Percentiles rank a stretch among this genome's conserved stretches.
These are phyloP conservation scores for Holothuria scabra DNA, from an alignment of 53 echinoderm and acorn worm genomes.

Conservation along the genomic window DNA sequence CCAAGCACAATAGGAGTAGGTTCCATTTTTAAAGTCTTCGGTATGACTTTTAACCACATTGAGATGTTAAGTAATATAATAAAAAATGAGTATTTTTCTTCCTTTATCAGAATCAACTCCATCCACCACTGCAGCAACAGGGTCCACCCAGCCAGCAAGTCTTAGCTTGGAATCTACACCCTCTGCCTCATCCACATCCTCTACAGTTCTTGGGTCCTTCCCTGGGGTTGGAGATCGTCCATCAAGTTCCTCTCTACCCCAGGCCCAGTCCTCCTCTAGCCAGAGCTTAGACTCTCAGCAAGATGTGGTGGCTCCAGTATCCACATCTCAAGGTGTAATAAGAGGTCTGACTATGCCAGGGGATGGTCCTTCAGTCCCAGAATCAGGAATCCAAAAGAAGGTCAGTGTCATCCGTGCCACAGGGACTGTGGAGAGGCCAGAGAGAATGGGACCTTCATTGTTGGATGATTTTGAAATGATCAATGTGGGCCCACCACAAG, in stretches of 20 bases:
- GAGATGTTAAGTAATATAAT: too few relatives aligned
- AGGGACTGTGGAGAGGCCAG: constrained; percentile 81
- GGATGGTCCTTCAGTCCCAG: constrained; percentile 1
- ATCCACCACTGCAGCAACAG: constrained; percentile 41
- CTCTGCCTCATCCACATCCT: constrained; percentile 1
- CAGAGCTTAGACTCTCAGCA: constrained; percentile 18
- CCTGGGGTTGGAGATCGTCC: neutral
- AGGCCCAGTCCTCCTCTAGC: constrained; percentile 2
- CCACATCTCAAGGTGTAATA: constrained; percentile 7
- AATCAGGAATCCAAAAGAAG: constrained; percentile 46
- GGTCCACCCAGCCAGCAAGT: constrained; percentile 27
- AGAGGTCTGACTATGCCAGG: neutral
- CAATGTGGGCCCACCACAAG: constrained; percentile 11
- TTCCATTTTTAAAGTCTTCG: too few relatives aligned
- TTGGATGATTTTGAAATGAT: constrained; percentile 20
- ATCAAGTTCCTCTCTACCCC: neutral
- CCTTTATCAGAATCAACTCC: constrained; percentile 9
- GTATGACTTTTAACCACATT: too few relatives aligned
- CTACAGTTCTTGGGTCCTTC: neutral
- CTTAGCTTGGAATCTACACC: neutral
- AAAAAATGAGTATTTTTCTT: too few relatives aligned
- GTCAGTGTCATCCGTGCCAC: constrained; percentile 97
- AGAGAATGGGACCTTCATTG: constrained; percentile 3
- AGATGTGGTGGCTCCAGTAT: neutral
- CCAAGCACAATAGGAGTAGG: too few relatives aligned